phyloP scores from a whole-genome alignment of 2,888 invertebrate species.

The Drosophila aldrichi region DNA sequence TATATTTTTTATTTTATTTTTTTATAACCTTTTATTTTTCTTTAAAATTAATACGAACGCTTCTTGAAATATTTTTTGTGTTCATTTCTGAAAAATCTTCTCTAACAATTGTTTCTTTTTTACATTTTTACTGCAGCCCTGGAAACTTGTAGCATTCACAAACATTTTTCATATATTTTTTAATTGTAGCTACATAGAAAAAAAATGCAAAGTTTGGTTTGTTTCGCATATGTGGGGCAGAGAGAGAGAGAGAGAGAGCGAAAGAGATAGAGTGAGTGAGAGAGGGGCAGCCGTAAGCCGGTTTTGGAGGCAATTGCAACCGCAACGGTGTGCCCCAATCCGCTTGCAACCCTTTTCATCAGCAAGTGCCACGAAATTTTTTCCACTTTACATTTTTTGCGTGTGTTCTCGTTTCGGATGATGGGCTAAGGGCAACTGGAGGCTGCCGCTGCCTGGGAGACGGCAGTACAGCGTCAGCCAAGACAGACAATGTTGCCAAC shows the following conservation, averaged over 20 bases:
- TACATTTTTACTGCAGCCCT: slow-evolving; percentile 33
- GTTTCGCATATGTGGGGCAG: slow-evolving; percentile 29
- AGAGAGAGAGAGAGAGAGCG: background rate
- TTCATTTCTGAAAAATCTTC: no score
- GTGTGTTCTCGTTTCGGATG: slow-evolving; percentile 70
- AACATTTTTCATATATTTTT: slow-evolving; percentile 48
- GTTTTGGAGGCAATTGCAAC: slow-evolving; percentile 9
- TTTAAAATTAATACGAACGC: no score
- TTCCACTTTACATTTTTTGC: slow-evolving; percentile 78
- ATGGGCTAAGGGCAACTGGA: slow-evolving; percentile 46
- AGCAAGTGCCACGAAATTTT: slow-evolving; percentile 65
- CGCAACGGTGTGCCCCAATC: slow-evolving; percentile 12
- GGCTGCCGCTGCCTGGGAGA: slow-evolving; percentile 26
- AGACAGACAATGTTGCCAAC: slow-evolving; percentile 71
- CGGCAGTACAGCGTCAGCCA: slow-evolving; percentile 28
- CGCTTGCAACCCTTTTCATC: slow-evolving; percentile 35
- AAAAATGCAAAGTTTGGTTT: slow-evolving; percentile 71
- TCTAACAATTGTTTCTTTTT: background rate
- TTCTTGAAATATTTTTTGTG: no score
- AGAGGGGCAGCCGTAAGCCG: background rate
- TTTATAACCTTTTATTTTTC: no score
- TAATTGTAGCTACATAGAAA: slow-evolving; percentile 71
- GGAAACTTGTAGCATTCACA: slow-evolving; percentile 24
- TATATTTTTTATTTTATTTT: no score
- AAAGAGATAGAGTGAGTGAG: background rate